Base-by-base conservation (phyloP, 2,113 vertebrate species). In the Turnix velox region DNA sequence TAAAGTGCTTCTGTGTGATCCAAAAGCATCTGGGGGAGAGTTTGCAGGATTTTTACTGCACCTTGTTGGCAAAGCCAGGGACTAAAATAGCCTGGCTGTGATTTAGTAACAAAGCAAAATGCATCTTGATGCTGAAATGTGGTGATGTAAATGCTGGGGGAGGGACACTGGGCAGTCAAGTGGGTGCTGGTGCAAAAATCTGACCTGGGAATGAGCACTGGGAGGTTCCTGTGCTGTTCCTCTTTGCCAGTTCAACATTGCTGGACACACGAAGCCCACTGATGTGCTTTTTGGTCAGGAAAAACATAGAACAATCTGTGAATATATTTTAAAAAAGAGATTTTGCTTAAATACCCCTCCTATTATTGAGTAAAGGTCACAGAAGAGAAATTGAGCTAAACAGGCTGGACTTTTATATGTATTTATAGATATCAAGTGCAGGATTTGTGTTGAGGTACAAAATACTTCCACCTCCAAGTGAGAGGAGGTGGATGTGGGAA, bases 191-290 rank as follows among this genome's bases (percentile, higher is more conserved):
- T 66, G 46, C 57, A 19, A 43, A 39, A 19, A 37, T 91, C 57
- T 54, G 58, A 40, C 54, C 24, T 6, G 22, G 39, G 54, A 76
- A n/a, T 0, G 5, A 43, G n/a, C 1, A 8, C 4, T 1, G 23
- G 9, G 40, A 73, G 12, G 23, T 58, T 72, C 48, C 69, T 3
- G 1, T 0, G 4, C 19, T 46, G 28, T 48, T 83, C 42, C 42
- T 7, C 69, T 49, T 66, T 75, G 57, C 28, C 77, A 73, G 40
- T 0, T 57, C 12, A 1, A 68, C 40, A 69, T 55, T 45, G 23
- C 35, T 2, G 1, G 57, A 40, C 45, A 25, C 35, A 40, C 46
- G 65, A 58, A 80, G 27, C 25, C 54, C 30, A 10, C 14, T 73
- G 77, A 33, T 7, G 3, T 0, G 1, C 40, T 73, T 4, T 40